Base-by-base conservation (phyloP, 1,140 invertebrate genomes). In the Ceratosolen fusciceps region DNA sequence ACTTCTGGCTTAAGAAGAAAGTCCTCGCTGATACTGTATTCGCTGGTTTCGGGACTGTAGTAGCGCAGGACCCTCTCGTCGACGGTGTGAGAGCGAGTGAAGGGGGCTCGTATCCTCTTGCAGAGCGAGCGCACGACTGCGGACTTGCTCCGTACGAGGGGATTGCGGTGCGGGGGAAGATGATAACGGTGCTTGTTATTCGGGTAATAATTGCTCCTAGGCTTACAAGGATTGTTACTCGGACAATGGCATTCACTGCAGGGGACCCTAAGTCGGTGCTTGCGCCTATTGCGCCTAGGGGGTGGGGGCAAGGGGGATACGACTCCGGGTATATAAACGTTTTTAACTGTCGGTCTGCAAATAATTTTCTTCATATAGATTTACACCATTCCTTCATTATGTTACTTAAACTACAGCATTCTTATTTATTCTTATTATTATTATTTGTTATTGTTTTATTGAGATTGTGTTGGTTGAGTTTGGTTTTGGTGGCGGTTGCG, bases 341-440 rank as follows among this genome's bases (percentile, higher is more conserved):
- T 90, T 89, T 90, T 90, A 90, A 90, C 87, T 90, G 89, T 90
- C 87, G 89, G 89, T 90, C 89, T 90, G 89, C 81, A 90, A 90
- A 90, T 87, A 90, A 90, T 89, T 89, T 88, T 60, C 26, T 80
- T 88, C 82, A 88, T 87, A 84, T 86, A 87, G 52, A 84, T 83
- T 86, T 87, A 84, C 87, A 84, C 82, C 84, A 83, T 83, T 86
- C 81, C 84, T 86, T 84, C 82, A 67, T 76, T 79, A 47, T 80
- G 19, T 65, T 65, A 37, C 43, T 49, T 60, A 77, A 58, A 47
- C 58, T 67, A 49, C 74, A 71, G 31, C 24, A n/a, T 75, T 76
- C 65, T 68, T 56, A 43, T 77, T 76, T 67, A 37, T 21, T 14
- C 8, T 65, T 10, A 19, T 34, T n/a, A n/a, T n/a, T n/a, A n/a